Conservation (phyloP, 2,888 invertebrate species). For the Drosophila fulvimacula region DNA sequence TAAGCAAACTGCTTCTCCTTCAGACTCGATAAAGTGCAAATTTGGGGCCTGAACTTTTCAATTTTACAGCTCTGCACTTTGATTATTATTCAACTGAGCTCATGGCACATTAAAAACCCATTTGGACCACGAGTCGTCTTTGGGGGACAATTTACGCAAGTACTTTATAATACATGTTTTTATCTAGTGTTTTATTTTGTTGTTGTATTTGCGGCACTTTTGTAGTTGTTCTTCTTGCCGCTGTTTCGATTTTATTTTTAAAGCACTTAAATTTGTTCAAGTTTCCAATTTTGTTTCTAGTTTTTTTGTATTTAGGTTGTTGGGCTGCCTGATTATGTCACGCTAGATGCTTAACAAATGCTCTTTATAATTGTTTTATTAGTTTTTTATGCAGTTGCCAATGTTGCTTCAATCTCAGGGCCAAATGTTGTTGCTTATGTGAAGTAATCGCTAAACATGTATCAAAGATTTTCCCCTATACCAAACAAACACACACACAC, state of each 20-base stretch:
- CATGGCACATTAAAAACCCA: slow-evolving; percentile 23
- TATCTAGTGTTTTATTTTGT: slow-evolving; percentile 19
- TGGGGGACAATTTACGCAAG: slow-evolving; percentile 25
- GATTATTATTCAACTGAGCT: slow-evolving; percentile 4
- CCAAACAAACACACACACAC: slow-evolving; percentile 39
- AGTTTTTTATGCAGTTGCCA: slow-evolving; percentile 25
- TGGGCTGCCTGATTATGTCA: slow-evolving; percentile 68
- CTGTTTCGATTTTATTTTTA: slow-evolving; percentile 56
- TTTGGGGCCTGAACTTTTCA: slow-evolving; percentile 31
- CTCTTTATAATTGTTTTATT: slow-evolving; percentile 31
- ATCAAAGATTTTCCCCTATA: slow-evolving; percentile 40
- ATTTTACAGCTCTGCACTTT: slow-evolving; percentile 40
- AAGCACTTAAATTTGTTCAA: slow-evolving; percentile 55
- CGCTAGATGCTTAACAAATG: slow-evolving; percentile 55
- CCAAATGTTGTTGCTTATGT: slow-evolving; percentile 43
- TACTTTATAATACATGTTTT: slow-evolving; percentile 19
- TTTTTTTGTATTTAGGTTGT: slow-evolving; percentile 28
- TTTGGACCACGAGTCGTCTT: slow-evolving; percentile 8
- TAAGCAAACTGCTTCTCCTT: slow-evolving; percentile 13
- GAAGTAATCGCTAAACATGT: slow-evolving; percentile 45
- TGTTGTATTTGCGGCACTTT: slow-evolving; percentile 57
- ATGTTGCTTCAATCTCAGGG: slow-evolving; percentile 4
- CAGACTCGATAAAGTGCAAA: slow-evolving; percentile 52
- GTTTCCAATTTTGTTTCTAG: slow-evolving; percentile 9
- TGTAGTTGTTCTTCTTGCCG: slow-evolving; percentile 55